Evolutionary conservation across 2,113 vertebrate species (phyloP), one percentile per base, ranked within the genome.

Genomic region (Leptobrachium ailaonicum): DNA sequence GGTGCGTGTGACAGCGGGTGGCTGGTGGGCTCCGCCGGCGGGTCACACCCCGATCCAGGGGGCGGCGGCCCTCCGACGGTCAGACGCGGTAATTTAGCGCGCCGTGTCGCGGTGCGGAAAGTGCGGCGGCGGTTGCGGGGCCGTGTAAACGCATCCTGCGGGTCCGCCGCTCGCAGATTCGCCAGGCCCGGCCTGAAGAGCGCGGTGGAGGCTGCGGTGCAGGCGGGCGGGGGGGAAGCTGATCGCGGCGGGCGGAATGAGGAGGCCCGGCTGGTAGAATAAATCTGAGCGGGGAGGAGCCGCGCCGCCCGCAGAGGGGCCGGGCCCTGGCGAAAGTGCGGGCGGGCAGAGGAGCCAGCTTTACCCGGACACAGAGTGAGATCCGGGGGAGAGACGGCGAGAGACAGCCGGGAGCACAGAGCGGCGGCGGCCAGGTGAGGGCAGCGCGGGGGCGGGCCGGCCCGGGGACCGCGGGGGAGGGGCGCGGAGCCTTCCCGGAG

Each of bases 321-420:
- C 6, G 71, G 20, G 42, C 69, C 12, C 50, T 1, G n/a, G 41
- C 60, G 78, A 80, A 80, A 80, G 71, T 60, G 78, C 42, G 4
- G 6, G 2, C 41, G 71, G 64, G 11, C 44, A 4, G 7, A 3
- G 11, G 10, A 80, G 63, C 2, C 42, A 43, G 71, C 62, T 54
- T 66, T 73, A 74, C 78, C 50, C 71, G 53, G 77, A 80, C 71
- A 66, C 62, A 68, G 47, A 74, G 78, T 73, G 78, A 47, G 77
- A 79, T 79, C 77, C 77, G 68, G 77, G 76, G 71, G 63, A 79
- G 66, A 47, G 45, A 47, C 45, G 8, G 45, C 45, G 12, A 64
- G 75, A 76, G 75, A 72, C 71, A 41, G 40, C 53, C 50, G 56
- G 74, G 41, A 63, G 62, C n/a, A 41, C 56, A 45, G 63, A 32